Evolutionary conservation across 2,113 vertebrate genomes (phyloP).

Genomic region (Prionailurus bengalensis): DNA sequence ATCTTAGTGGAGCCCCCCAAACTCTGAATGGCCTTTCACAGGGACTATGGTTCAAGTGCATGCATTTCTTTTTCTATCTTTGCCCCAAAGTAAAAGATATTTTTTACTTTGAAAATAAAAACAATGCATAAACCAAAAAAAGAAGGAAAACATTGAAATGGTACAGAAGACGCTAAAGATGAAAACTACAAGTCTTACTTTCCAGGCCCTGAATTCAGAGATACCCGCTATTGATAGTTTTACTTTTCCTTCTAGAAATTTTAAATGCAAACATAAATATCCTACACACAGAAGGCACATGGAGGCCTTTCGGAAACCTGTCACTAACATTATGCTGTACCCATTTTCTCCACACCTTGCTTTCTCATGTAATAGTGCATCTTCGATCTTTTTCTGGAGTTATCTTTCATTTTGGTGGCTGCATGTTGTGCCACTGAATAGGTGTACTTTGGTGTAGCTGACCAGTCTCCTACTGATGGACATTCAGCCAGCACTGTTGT

Average conservation of each 20-base stretch:
- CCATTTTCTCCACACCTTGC: background rate
- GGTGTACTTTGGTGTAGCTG: background rate
- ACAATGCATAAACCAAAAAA: background rate
- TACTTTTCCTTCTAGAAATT: background rate
- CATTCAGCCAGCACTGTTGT: background rate
- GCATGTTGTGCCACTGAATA: background rate
- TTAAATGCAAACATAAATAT: background rate
- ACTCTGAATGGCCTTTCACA: background rate
- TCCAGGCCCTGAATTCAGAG: background rate
- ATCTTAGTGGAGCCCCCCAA: background rate
- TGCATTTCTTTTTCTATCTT: background rate
- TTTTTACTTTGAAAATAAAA: constrained; percentile 49
- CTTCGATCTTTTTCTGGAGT: background rate
- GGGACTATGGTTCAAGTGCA: background rate
- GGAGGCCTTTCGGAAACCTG: background rate
- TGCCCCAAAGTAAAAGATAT: background rate
- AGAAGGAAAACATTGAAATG: background rate
- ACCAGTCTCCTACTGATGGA: background rate
- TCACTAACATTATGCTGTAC: background rate
- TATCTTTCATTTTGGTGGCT: background rate
- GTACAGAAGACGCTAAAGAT: background rate
- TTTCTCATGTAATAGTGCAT: background rate
- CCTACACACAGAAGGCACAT: background rate
- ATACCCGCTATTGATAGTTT: background rate
- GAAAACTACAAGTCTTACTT: background rate